These are phyloP conservation scores for Forficula auricularia DNA, from an alignment of 1,140 invertebrate genomes.

Conservation along the genomic window DNA sequence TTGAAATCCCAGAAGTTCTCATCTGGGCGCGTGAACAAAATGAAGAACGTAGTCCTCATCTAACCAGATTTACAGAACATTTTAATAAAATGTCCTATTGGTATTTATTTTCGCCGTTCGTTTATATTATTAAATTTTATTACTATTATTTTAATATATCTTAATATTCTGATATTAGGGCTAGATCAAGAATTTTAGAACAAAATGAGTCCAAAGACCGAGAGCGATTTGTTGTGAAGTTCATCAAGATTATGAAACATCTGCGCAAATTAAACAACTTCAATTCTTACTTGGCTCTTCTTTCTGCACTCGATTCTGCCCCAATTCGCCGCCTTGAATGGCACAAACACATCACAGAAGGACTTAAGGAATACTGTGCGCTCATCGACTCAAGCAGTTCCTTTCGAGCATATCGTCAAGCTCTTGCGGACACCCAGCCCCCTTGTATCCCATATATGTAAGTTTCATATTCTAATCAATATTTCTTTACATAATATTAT, in stretches of 20 bases:
- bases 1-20: constrained; percentile 91
- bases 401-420: constrained; percentile 85
- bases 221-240: constrained; percentile 91
- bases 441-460: constrained; percentile 98
- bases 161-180: constrained; percentile 31
- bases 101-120: constrained; percentile 29
- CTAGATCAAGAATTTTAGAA: constrained; percentile 57
- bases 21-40: constrained; percentile 95
- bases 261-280: constrained; percentile 95
- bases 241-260: constrained; percentile 97
- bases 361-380: constrained; percentile 81
- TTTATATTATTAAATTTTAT: background rate
- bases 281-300: constrained; percentile 90
- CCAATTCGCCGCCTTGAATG: constrained; percentile 88
- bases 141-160: background rate
- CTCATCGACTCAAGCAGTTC: constrained; percentile 92
- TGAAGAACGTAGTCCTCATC: constrained; percentile 88
- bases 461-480: constrained; percentile 24
- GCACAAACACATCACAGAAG: constrained; percentile 83
- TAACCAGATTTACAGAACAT: constrained; percentile 94
- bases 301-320: constrained; percentile 92
- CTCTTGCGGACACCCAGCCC: constrained; percentile 81
- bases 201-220: constrained; percentile 76
- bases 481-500: too few relatives aligned
- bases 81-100: constrained; percentile 99